These are phyloP conservation scores for Argyresthia goedartella DNA, from an alignment of 2,888 invertebrate genomes.

Conservation along the genomic window DNA sequence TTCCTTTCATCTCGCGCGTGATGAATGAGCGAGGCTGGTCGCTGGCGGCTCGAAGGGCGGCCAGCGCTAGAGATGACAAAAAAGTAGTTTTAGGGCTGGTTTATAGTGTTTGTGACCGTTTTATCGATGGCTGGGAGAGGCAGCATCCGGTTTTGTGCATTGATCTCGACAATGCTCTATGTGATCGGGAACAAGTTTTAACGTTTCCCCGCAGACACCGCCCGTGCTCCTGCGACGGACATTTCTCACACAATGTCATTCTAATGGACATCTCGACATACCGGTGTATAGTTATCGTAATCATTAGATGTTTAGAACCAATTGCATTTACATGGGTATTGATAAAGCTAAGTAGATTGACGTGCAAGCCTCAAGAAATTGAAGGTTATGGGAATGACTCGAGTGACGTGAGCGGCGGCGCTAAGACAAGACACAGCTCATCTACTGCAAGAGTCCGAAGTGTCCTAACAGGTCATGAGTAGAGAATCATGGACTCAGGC, in stretches of 20 bases:
- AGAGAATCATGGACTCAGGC: no score
- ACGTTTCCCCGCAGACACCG: constrained; percentile 34
- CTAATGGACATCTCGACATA: neutral
- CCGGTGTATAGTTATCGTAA: no score
- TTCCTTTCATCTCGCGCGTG: constrained; percentile 48
- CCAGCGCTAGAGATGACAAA: constrained; percentile 48
- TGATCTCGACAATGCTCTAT: constrained; percentile 58
- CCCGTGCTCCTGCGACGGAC: no score
- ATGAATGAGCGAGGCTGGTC: constrained; percentile 35
- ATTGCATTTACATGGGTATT: no score
- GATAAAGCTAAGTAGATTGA: no score
- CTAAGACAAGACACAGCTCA: no score
- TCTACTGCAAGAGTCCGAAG: no score
- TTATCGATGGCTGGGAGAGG: constrained; percentile 46
- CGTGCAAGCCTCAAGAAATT: no score
- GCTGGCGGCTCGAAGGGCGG: constrained; percentile 27
- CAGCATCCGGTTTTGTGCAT: constrained; percentile 67
- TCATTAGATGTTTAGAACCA: no score
- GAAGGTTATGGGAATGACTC: no score
- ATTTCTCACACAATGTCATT: neutral
- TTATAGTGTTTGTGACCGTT: constrained; percentile 54
- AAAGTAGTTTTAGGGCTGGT: constrained; percentile 49
- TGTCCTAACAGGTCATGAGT: no score
- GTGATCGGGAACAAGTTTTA: constrained; percentile 61
- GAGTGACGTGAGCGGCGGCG: no score